Conservation (phyloP, 2,888 invertebrate genomes). For the Dimorphilus gyrociliatus region DNA sequence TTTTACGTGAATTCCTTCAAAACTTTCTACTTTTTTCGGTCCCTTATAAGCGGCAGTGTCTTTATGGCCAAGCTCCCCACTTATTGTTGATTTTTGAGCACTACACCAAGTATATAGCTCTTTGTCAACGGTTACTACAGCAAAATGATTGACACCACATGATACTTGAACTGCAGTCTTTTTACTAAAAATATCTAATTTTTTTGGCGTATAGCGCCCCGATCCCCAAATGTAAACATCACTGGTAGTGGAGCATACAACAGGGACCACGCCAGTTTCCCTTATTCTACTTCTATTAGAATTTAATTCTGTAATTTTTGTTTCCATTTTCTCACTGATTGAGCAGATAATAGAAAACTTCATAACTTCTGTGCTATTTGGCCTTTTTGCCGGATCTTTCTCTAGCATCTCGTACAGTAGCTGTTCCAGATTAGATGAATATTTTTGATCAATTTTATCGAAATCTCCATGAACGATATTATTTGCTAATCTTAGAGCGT, state of each 20-base stretch:
- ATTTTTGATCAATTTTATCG: conserved; percentile 16
- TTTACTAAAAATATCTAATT: conserved; percentile 28
- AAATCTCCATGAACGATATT: conserved; percentile 28
- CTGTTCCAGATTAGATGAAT: conserved; percentile 18
- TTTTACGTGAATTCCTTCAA: conserved; percentile 23
- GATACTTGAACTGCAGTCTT: conserved; percentile 27
- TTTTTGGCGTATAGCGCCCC: conserved; percentile 28
- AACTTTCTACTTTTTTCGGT: conserved; percentile 29
- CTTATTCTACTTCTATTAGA: no score
- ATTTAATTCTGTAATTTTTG: no score
- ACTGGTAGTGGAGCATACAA: no score
- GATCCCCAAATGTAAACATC: conserved; percentile 37
- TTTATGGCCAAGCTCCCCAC: conserved; percentile 35
- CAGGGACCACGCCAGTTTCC: no score
- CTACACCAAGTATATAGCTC: conserved; percentile 35
- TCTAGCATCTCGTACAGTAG: conserved; percentile 23
- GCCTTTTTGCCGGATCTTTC: conserved; percentile 19
- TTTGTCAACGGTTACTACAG: conserved; percentile 34
- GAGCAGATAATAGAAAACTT: no score
- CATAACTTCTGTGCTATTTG: no score
- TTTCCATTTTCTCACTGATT: no score
- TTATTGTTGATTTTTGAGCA: conserved; percentile 17
- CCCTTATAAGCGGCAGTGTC: conserved; percentile 30
- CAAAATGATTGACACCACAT: conserved; percentile 29
- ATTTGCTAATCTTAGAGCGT: conserved; percentile 26